Base-by-base conservation (phyloP, 1,140 invertebrate genomes). In the Platyura marginata region DNA sequence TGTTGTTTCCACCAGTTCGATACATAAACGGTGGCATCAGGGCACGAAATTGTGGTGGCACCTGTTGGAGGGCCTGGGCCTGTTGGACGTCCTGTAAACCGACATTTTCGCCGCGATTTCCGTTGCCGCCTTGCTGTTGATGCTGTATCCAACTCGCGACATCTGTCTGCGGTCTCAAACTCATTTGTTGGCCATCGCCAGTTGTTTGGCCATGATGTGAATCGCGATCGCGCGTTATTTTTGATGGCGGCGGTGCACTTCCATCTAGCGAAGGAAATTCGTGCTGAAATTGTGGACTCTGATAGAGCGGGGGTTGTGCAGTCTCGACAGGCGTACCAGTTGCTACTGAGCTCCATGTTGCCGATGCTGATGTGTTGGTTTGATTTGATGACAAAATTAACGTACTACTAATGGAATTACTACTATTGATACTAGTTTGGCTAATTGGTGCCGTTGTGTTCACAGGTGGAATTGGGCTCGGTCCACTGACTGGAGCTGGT, bases 251-350 rank as follows among this genome's bases (percentile, higher is more conserved):
- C 43, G 58, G 59, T 37, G 65, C 60, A 52, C 67, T 68, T 54
- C 70, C 71, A 61, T 69, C 70, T 57, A 85, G 67, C 51, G 77
- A 81, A 49, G 81, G 81, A 63, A 85, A 85, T 64, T 86, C 81
- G 74, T 81, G 79, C 63, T 83, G 79, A 65, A 85, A 86, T 60
- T 80, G 79, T 46, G 79, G 53, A 54, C 59, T 61, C 45, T 61
- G 59, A 44, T 60, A 61, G 21, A 61, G 54, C 18, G 58, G 59
- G 35, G 58, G 58, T 11, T 58, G 53, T 22, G 9, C 19, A 21
- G 16, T n/a, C 11, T 21, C 38, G 6, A 16, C 10, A 5, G n/a
- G 19, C 10, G n/a, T 51, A 42, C 57, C 57, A 40, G 56, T 60
- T 42, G 58, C 59, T 41, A 61, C 57, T 22, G 58, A 52, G 18